phyloP scores from a whole-genome alignment of 2,797 vertebrate genomes.

The Pachyuromys duprasi region DNA sequence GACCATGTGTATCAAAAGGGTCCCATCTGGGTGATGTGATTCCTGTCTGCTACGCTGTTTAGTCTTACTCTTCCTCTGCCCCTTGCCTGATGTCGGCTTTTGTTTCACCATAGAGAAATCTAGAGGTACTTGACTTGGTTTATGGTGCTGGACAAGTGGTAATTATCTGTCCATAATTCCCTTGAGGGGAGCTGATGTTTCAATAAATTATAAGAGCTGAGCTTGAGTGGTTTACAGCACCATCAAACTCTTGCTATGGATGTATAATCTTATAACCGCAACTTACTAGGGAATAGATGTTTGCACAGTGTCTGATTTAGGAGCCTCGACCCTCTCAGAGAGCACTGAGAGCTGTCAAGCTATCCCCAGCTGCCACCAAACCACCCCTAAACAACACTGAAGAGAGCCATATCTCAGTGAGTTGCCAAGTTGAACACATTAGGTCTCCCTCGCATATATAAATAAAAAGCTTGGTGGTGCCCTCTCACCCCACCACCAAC shows the following conservation, averaged over 20 bases:
- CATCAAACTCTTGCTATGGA: conserved; percentile 45
- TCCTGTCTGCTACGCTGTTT: background rate
- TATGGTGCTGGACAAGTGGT: conserved; percentile 56
- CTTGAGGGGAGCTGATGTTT: conserved; percentile 38
- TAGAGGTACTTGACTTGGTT: conserved; percentile 18
- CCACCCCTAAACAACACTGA: background rate
- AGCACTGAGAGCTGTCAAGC: background rate
- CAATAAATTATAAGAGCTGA: conserved; percentile 68
- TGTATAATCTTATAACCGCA: conserved; percentile 21
- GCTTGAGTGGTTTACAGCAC: conserved; percentile 52
- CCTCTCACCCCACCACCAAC: background rate
- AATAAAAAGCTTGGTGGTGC: background rate
- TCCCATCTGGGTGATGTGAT: background rate
- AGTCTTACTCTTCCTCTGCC: background rate
- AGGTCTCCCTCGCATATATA: background rate
- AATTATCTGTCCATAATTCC: conserved; percentile 68
- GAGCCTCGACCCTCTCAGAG: background rate
- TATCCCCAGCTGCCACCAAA: background rate
- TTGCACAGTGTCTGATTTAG: conserved; percentile 15
- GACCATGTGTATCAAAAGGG: background rate
- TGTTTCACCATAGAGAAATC: conserved; percentile 36
- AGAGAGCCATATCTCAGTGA: background rate
- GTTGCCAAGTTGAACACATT: background rate
- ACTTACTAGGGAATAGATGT: conserved; percentile 2
- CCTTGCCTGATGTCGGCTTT: background rate